Base-by-base conservation (phyloP, 2,113 vertebrate species). In the Ellobius talpinus region DNA sequence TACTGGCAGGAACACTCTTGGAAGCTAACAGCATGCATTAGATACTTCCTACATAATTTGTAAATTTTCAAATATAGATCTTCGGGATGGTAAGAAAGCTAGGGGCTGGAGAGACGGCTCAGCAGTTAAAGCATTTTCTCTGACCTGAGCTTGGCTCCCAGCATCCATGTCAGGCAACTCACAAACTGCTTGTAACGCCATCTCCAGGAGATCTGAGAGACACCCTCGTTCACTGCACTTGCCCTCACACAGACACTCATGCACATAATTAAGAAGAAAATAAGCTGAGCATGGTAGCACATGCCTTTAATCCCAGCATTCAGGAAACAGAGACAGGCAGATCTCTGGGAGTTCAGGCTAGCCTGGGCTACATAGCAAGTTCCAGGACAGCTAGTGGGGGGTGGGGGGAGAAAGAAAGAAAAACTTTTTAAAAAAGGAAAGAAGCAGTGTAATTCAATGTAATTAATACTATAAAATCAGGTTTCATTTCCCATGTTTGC, bases 401-500 rank as follows among this genome's bases (percentile, higher is more conserved):
- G 0, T 5, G 9, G 0, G 4, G 6, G 4, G 21, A 39, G 36
- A 16, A 39, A 24, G 52, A 58, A n/a, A n/a, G 6, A 24, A n/a
- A 82, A 81, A 29, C 3, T n/a, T 81, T n/a, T 36, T 45, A 85
- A 11, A 21, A 58, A 55, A 47, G 36, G 52, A 82, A 85, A 45
- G 7, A 93, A 96, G 24, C 50, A 45, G 2, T 72, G 8, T 73
- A 3, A 12, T 11, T 50, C 31, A 52, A 72, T 78, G 65, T 61
- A 77, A 91, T 58, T 72, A 47, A 70, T 33, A 65, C 26, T 65
- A 36, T 55, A 66, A 87, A 89, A 14, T 66, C 39, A 66, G 45
- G 58, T 88, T 97, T 93, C 63, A 45, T 77, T 74, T 58, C 36
- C 21, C 50, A 58, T 84, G 45, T 84, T 52, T 79, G 55, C 79